Conservation (phyloP, 2,888 invertebrate species). For the Agelastica alni region DNA sequence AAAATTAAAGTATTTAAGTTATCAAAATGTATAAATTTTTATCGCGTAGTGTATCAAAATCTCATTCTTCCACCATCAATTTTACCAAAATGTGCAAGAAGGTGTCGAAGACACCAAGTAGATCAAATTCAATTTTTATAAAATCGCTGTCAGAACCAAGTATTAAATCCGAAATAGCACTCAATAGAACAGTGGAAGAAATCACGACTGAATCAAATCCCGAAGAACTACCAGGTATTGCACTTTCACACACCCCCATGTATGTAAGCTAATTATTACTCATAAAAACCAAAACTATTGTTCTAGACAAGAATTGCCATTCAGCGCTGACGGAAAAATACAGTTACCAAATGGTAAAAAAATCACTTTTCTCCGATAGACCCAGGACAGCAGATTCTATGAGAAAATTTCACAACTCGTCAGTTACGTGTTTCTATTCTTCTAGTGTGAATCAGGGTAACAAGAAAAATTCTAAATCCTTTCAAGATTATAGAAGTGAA, state of each 20-base stretch:
- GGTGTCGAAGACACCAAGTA: constrained; percentile 17
- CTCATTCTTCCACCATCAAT: constrained; percentile 28
- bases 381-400: background rate
- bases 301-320: too few species aligned
- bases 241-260: too few species aligned
- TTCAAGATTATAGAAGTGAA: too few species aligned
- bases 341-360: background rate
- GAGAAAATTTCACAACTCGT: background rate
- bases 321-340: too few species aligned
- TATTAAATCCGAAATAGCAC: background rate
- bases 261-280: too few species aligned
- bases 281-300: too few species aligned
- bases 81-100: constrained; percentile 31
- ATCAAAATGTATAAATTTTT: constrained; percentile 39
- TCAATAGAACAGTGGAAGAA: background rate
- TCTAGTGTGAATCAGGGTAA: background rate
- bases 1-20: constrained; percentile 39
- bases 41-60: constrained; percentile 34
- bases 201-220: background rate
- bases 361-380: background rate
- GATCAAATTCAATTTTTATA: constrained; percentile 3
- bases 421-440: background rate
- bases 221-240: background rate
- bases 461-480: background rate
- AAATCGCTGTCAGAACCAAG: background rate